Conservation (phyloP, 2,888 invertebrate genomes). For the Synergus umbraculus region DNA sequence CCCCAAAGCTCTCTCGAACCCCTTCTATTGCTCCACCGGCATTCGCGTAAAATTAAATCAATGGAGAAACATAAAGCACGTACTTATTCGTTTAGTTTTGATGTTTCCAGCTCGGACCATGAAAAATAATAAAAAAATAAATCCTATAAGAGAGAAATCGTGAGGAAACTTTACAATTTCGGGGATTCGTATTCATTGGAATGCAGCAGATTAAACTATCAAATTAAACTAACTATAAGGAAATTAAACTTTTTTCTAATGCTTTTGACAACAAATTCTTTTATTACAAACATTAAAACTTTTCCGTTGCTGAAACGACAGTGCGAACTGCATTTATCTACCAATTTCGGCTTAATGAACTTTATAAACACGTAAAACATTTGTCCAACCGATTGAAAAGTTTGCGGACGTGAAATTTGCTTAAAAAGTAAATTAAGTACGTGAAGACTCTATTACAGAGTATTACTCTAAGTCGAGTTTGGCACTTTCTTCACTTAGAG, state of each 20-base stretch:
- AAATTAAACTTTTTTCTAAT: no score
- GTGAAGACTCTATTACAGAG: not conserved
- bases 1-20: conserved; percentile 39
- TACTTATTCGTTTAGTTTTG: conserved; percentile 29
- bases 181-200: not conserved
- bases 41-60: conserved; percentile 68
- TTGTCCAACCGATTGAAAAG: not conserved
- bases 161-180: not conserved
- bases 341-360: no score
- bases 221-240: not conserved
- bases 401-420: not conserved
- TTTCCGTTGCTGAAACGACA: no score
- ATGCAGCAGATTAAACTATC: not conserved
- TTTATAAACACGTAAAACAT: no score
- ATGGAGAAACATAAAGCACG: conserved; percentile 60
- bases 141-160: not conserved
- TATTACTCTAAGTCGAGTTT: not conserved
- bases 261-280: no score
- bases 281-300: no score
- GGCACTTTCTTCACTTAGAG: not conserved
- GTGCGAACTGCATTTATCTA: no score
- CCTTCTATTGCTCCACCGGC: conserved; percentile 43
- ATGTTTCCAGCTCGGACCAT: not conserved
- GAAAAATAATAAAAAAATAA: conserved; percentile 4
- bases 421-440: not conserved